These are phyloP conservation scores for Cyrtonyx montezumae DNA, from an alignment of 2,113 vertebrate species.

Conservation along the genomic window DNA sequence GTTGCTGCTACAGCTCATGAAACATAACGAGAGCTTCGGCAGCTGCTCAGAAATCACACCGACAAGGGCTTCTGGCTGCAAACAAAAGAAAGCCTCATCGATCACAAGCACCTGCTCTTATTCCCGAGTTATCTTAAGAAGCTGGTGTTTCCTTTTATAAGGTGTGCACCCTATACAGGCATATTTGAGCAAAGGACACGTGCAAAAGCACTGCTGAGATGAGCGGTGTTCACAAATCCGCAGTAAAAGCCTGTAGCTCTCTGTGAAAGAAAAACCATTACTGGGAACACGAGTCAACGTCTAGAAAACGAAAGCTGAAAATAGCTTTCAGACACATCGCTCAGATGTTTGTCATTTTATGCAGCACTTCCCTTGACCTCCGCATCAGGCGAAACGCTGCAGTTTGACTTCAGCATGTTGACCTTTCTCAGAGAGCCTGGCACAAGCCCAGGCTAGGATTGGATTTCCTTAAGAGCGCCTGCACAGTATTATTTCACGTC, in stretches of 20 bases:
- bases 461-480: slow-evolving; percentile 47
- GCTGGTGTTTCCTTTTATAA: neutral
- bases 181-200: neutral
- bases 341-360: slow-evolving; percentile 1
- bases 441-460: slow-evolving; percentile 30
- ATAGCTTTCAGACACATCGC: neutral
- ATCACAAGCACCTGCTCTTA: neutral
- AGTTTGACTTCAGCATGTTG: slow-evolving; percentile 32
- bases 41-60: neutral
- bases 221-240: neutral
- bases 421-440: slow-evolving; percentile 60
- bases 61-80: neutral
- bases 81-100: fast-evolving
- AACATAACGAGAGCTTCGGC: neutral
- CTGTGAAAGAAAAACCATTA: neutral
- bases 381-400: slow-evolving; percentile 2
- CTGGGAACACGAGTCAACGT: neutral
- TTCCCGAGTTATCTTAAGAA: neutral
- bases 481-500: slow-evolving; percentile 22
- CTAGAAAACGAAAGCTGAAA: neutral
- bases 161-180: fast-evolving
- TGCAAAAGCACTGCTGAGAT: neutral
- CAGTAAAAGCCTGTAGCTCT: fast-evolving
- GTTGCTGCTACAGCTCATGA: fast-evolving
- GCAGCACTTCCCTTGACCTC: slow-evolving; percentile 51